These are phyloP conservation scores for Siniperca scherzeri DNA, from an alignment of 2,797 vertebrate species.

Conservation along the genomic window DNA sequence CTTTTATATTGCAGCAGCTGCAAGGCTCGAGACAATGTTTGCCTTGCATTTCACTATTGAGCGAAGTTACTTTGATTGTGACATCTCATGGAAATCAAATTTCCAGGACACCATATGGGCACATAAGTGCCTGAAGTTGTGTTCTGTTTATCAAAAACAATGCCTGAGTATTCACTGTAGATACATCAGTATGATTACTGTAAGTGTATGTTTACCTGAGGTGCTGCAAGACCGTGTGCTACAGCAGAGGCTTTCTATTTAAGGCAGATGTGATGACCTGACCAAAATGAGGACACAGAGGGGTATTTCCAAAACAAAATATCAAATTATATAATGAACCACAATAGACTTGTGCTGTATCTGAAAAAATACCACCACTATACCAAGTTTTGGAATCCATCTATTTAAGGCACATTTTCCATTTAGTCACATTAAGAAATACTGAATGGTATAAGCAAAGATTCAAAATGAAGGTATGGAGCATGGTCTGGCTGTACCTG, in stretches of 20 bases:
- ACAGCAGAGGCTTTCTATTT: background rate
- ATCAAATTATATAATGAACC: background rate
- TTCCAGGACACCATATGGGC: conserved; percentile 19
- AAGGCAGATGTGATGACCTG: background rate
- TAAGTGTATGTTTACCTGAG: conserved; percentile 12
- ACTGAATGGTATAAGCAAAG: background rate
- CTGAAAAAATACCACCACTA: background rate
- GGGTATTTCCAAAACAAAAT: conserved; percentile 13
- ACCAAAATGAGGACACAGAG: background rate
- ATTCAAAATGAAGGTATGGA: conserved; percentile 1
- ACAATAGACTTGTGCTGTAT: background rate
- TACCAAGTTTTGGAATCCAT: background rate
- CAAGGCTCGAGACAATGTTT: conserved; percentile 58
- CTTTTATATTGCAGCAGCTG: conserved; percentile 60
- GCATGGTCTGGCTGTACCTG: background rate
- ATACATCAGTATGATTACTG: conserved; percentile 21
- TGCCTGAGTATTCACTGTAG: background rate
- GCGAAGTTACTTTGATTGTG: conserved; percentile 59
- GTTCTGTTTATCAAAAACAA: conserved; percentile 40
- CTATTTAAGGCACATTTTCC: background rate
- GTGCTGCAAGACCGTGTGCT: background rate
- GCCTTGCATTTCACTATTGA: conserved; percentile 52
- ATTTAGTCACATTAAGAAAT: background rate
- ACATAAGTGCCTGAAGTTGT: conserved; percentile 31
- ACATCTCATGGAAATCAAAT: conserved; percentile 52